Evolutionary conservation across 2,888 invertebrate species (phyloP).

Genomic region (Nemapogon koenigi): DNA sequence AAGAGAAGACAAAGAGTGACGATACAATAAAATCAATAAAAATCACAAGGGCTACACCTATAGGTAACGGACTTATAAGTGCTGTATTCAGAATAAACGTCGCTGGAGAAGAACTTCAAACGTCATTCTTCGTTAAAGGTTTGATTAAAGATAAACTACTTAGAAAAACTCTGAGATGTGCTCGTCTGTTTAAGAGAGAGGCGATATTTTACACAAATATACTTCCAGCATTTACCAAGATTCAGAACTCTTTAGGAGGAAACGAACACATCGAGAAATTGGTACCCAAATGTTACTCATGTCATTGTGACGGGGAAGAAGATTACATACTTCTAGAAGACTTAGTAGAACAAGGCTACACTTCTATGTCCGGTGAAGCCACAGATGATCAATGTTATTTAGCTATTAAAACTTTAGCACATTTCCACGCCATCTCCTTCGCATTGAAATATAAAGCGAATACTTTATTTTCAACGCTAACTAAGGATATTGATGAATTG

Average conservation of each 20-base stretch:
- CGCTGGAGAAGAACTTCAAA: conserved; percentile 19
- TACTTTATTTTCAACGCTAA: conserved; percentile 23
- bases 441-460: conserved; percentile 26
- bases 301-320: conserved; percentile 25
- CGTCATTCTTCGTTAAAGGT: conserved; percentile 30
- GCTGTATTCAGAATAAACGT: conserved; percentile 31
- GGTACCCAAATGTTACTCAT: conserved; percentile 28
- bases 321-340: conserved; percentile 36
- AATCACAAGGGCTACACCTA: conserved; percentile 26
- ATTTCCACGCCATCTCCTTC: conserved; percentile 34
- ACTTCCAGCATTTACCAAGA: conserved; percentile 23
- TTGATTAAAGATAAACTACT: conserved; percentile 24
- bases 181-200: conserved; percentile 28
- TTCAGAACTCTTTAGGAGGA: conserved; percentile 26
- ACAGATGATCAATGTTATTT: conserved; percentile 23
- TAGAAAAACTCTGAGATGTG: conserved; percentile 23
- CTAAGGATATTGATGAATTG: conserved; percentile 23
- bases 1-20: conserved; percentile 25
- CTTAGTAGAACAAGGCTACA: conserved; percentile 23
- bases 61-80: conserved; percentile 32
- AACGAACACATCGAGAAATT: conserved; percentile 26
- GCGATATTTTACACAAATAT: conserved; percentile 26
- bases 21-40: conserved; percentile 23
- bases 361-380: conserved; percentile 21
- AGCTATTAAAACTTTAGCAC: conserved; percentile 28